Percentiles rank a stretch among this genome's conserved stretches.
These are phyloP conservation scores for Okamejei kenojei DNA, from an alignment of 2,797 vertebrate genomes.

Conservation along the genomic window DNA sequence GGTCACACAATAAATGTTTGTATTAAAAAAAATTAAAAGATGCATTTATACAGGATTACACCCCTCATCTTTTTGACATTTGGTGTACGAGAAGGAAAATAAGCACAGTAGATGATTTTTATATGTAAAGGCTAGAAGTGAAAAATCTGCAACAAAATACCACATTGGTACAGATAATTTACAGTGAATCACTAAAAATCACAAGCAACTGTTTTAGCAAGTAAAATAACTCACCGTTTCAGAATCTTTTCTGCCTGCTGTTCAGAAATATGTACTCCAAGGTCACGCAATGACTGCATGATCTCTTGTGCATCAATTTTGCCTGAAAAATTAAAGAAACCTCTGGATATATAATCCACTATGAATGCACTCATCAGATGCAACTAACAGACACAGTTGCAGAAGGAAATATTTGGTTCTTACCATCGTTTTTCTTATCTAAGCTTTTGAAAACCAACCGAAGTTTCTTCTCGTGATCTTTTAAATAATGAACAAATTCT, in stretches of 20 bases:
- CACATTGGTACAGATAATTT: neutral
- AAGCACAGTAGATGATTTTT: neutral
- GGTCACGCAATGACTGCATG: conserved; percentile 87
- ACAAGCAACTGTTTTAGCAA: neutral
- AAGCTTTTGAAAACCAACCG: conserved; percentile 88
- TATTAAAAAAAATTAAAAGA: too few species aligned
- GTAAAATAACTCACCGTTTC: conserved; percentile 66
- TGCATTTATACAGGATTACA: neutral
- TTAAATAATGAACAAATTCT: conserved; percentile 91
- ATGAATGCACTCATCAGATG: neutral
- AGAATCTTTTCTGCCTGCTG: conserved; percentile 93
- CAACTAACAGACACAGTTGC: neutral
- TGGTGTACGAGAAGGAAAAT: neutral
- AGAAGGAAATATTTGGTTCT: conserved; percentile 38
- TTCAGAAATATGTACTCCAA: conserved; percentile 88
- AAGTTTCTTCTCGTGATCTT: conserved; percentile 92
- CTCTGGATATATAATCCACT: neutral
- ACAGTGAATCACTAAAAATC: neutral
- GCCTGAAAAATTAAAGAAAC: conserved; percentile 55
- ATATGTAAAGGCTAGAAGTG: neutral
- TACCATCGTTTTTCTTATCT: conserved; percentile 93
- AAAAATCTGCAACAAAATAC: neutral
- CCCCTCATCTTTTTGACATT: neutral
- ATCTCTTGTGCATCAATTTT: conserved; percentile 88
- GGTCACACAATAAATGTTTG: neutral